These are phyloP conservation scores for Pipistrellus pygmaeus DNA, from an alignment of 2,797 vertebrate species.

Conservation along the genomic window DNA sequence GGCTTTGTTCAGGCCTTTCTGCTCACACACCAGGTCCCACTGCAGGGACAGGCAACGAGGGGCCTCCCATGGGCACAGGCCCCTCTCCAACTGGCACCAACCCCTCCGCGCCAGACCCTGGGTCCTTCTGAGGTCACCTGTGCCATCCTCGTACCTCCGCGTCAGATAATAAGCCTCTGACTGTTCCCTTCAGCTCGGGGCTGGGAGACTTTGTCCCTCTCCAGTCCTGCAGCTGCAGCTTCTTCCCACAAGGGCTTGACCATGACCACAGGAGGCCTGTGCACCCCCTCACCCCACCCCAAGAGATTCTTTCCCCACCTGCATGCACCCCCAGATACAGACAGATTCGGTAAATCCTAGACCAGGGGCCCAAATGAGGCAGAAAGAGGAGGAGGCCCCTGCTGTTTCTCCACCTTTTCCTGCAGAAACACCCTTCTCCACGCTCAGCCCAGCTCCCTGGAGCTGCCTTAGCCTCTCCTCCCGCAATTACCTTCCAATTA, in stretches of 20 bases:
- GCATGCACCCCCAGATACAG: not conserved
- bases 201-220: not conserved
- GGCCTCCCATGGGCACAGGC: not conserved
- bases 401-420: not conserved
- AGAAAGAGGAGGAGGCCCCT: not conserved
- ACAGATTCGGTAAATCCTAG: conserved; percentile 23
- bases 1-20: conserved; percentile 89
- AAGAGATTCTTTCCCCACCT: not conserved
- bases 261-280: not conserved
- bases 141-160: not conserved
- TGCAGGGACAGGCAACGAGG: conserved; percentile 73
- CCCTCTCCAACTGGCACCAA: not conserved
- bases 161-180: not conserved
- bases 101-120: not conserved
- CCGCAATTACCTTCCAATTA: not conserved
- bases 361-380: not conserved
- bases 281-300: too few species aligned
- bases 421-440: not conserved
- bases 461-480: not conserved
- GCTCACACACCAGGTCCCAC: conserved; percentile 94
- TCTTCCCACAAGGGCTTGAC: not conserved
- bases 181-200: not conserved
- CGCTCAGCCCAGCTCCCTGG: not conserved
- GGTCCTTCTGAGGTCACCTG: not conserved
- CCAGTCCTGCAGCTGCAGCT: not conserved